phyloP scores from a whole-genome alignment of 37 sponge, comb jelly and placozoan species.

The Mnemiopsis leidyi region DNA sequence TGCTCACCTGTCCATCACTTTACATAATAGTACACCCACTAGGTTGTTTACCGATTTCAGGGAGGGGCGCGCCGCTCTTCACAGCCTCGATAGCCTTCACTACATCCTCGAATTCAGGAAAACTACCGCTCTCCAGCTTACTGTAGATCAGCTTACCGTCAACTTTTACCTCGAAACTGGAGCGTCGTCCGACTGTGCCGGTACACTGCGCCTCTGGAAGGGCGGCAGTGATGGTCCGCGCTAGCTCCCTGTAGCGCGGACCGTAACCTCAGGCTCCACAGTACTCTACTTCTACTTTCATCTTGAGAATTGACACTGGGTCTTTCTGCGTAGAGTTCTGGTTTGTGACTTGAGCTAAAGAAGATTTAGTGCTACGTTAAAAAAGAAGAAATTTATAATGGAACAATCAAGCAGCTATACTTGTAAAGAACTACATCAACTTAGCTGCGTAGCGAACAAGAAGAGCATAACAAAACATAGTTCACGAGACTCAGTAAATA shows the following conservation, averaged over 20 bases:
- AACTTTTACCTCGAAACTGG: conserved; percentile 29
- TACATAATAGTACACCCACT: background rate
- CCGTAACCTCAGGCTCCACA: conserved; percentile 62
- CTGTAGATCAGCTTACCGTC: conserved; percentile 51
- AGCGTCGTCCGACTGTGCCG: conserved; percentile 13
- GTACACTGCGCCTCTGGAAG: background rate
- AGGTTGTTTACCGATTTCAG: background rate
- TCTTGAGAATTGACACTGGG: too few relatives aligned
- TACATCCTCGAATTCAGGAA: background rate
- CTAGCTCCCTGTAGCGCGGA: conserved; percentile 7
- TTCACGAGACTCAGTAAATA: too few relatives aligned
- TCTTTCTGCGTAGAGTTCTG: too few relatives aligned
- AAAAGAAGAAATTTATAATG: too few relatives aligned
- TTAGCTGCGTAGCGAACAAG: too few relatives aligned
- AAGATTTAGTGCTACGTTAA: too few relatives aligned
- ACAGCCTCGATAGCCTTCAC: conserved; percentile 20
- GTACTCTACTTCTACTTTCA: conserved; percentile 58
- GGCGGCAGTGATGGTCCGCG: background rate
- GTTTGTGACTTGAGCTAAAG: background rate
- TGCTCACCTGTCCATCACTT: background rate
- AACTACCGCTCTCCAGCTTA: conserved; percentile 34
- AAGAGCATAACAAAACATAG: too few relatives aligned
- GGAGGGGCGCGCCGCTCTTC: background rate
- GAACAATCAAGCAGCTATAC: too few relatives aligned
- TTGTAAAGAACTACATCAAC: too few relatives aligned